These are phyloP conservation scores for Mamestra configurata DNA, from an alignment of 1,140 invertebrate species.

Conservation along the genomic window DNA sequence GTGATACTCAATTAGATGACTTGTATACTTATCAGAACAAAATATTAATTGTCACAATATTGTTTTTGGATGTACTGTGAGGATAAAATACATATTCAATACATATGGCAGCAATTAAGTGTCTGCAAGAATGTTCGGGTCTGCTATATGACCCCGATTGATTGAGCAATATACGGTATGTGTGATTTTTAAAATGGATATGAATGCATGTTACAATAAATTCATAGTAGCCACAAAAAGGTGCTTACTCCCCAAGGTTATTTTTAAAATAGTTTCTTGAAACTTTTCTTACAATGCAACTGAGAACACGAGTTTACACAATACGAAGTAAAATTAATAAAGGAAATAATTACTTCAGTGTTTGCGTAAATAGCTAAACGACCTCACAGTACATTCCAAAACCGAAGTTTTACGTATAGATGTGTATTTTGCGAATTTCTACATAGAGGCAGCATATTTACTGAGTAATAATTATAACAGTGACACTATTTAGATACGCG, in stretches of 20 bases:
- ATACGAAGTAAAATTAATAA: constrained; percentile 28
- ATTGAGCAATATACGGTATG: too few species aligned
- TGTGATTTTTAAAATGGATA: background rate
- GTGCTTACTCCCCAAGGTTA: background rate
- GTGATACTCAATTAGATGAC: constrained; percentile 67
- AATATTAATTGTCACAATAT: constrained; percentile 63
- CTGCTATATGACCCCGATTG: too few species aligned
- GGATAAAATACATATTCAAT: background rate
- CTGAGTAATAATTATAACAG: constrained; percentile 67
- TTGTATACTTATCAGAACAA: constrained; percentile 61
- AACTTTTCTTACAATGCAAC: background rate
- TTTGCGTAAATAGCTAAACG: background rate
- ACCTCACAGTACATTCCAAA: constrained; percentile 70
- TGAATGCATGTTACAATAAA: background rate
- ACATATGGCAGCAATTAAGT: background rate
- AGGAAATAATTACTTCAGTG: constrained; percentile 34
- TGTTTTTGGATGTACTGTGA: constrained; percentile 47
- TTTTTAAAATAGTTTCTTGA: background rate
- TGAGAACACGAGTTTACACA: background rate
- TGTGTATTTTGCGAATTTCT: constrained; percentile 85
- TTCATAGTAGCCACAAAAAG: background rate
- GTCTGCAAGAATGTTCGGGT: background rate
- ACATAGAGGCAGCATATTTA: constrained; percentile 84
- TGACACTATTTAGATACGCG: constrained; percentile 69
- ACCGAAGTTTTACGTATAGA: constrained; percentile 69